A percentile compares a stretch with the other conserved stretches of the same genome.
These are phyloP conservation scores for Apostichopus leukothele DNA, from an alignment of 53 echinoderm and acorn worm species.

Conservation along the genomic window DNA sequence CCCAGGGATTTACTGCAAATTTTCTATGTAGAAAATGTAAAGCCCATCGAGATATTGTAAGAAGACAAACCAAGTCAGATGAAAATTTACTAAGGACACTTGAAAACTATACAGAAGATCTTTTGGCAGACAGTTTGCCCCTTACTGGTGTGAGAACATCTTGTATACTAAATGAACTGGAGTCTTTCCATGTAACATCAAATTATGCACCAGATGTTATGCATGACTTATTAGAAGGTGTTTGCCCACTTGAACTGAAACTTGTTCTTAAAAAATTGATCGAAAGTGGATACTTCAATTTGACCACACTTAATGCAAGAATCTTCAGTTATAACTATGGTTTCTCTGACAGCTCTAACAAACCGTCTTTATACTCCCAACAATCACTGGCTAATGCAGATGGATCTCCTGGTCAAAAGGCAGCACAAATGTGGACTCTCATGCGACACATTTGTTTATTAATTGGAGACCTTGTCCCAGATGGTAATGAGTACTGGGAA, in stretches of 20 bases:
- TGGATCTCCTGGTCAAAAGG: slow-evolving; percentile 61
- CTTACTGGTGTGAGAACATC: slow-evolving; percentile 46
- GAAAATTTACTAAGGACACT: not conserved
- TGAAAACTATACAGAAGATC: slow-evolving; percentile 51
- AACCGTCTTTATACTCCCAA: slow-evolving; percentile 43
- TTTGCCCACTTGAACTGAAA: slow-evolving; percentile 60
- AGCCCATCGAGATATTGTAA: slow-evolving; percentile 23
- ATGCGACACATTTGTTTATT: slow-evolving; percentile 51
- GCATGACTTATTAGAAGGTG: slow-evolving; percentile 60
- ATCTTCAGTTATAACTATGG: slow-evolving; percentile 59
- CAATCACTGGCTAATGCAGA: slow-evolving; percentile 34
- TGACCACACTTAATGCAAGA: slow-evolving; percentile 2
- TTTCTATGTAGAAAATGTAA: slow-evolving; percentile 52
- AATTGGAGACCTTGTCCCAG: slow-evolving; percentile 57
- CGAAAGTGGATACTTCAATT: slow-evolving; percentile 40
- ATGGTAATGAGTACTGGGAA: slow-evolving; percentile 59
- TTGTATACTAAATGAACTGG: not conserved
- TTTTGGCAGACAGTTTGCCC: slow-evolving; percentile 18
- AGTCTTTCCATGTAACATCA: not conserved
- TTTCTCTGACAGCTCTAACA: slow-evolving; percentile 50
- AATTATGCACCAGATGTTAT: not conserved
- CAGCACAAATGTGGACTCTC: slow-evolving; percentile 62
- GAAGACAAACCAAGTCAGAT: not conserved
- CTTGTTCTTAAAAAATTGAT: slow-evolving; percentile 40
- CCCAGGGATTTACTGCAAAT: slow-evolving; percentile 53